phyloP scores from a whole-genome alignment of 1,140 invertebrate genomes.

The Scaptomyza montana region DNA sequence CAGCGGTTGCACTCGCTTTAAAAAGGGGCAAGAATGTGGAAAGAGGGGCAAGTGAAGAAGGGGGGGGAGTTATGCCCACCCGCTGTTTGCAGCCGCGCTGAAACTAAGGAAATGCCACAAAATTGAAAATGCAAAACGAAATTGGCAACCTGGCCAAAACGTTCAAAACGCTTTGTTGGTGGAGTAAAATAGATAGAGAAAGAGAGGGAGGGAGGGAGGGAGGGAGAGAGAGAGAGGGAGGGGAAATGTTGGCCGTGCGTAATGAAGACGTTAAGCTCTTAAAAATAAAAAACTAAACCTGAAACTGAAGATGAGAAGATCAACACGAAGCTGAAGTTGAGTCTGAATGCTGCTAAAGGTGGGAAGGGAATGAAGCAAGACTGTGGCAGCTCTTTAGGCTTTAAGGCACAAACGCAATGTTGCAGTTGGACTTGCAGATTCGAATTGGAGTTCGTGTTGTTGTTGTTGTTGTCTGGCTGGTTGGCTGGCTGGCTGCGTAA shows the following conservation, averaged over 20 bases:
- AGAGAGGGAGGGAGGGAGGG: too few relatives aligned
- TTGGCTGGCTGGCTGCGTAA: slow-evolving; percentile 52
- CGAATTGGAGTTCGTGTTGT: neutral
- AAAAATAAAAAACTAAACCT: too few relatives aligned
- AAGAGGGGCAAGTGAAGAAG: neutral
- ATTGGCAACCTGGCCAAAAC: slow-evolving; percentile 56
- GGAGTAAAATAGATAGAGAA: too few relatives aligned
- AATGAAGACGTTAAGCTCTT: slow-evolving; percentile 78
- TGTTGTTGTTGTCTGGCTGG: slow-evolving; percentile 13
- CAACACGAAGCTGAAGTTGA: neutral
- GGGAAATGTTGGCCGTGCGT: slow-evolving; percentile 66
- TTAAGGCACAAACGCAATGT: slow-evolving; percentile 48
- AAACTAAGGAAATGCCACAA: slow-evolving; percentile 70
- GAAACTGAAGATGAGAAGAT: slow-evolving; percentile 14
- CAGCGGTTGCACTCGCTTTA: slow-evolving; percentile 18
- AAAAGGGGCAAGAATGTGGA: neutral
- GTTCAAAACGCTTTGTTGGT: neutral
- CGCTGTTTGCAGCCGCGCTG: slow-evolving; percentile 32
- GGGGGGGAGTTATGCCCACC: slow-evolving; percentile 21
- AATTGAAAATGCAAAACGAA: slow-evolving; percentile 82
- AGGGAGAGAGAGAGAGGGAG: slow-evolving; percentile 4
- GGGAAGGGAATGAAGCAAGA: neutral
- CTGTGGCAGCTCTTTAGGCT: slow-evolving; percentile 13
- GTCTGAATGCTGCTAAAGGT: neutral
- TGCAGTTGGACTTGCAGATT: neutral